Evolutionary conservation across 2,113 vertebrate species (phyloP), one percentile per base, ranked within the genome.

Genomic region (Cochlearius cochlearius): DNA sequence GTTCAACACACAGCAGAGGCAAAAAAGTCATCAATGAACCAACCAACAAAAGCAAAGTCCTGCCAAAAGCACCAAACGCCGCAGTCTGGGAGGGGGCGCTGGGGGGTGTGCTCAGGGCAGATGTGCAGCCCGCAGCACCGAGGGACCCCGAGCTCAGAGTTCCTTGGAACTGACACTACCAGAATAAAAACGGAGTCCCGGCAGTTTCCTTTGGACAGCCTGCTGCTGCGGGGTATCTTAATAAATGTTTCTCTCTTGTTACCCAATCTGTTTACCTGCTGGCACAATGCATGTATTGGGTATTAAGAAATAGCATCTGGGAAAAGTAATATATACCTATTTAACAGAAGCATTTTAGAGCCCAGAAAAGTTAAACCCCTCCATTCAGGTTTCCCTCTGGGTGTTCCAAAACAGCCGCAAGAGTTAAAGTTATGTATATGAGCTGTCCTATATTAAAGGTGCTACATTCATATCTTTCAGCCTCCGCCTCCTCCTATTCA

Each of bases 401-500:
- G 43, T 84, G 47, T 68, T 86, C 43, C 45, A 64, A 49, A 78
- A 53, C 27, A 64, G 50, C 45, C 4, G 9, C 26, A 69, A 68
- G 58, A 66, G 36, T 82, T 90, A 56, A 76, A 92, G 45, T 72
- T 52, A 59, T 34, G 27, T 45, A 6, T 67, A 36, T 4, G 3
- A 39, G 59, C 73, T 94, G 56, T 74, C 75, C 43, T 85, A 4
- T 75, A 64, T 68, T 59, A 77, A 91, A 96, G 78, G 21, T 94
- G 76, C 63, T 91, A 8, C 62, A 79, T 87, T 87, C 66, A 87
- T 32, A 73, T 66, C 84, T 95, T 69, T 89, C 77, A 95, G 74
- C 78, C 83, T 96, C 85, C 12, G 2, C 71, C 94, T 92, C 87
- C 81, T 95, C 84, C 93, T 66, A 88, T 95, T 95, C 93, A 92